Evolutionary conservation across 2,113 vertebrate species (phyloP), one percentile per base, ranked within the genome.

Genomic region (Castor canadensis): DNA sequence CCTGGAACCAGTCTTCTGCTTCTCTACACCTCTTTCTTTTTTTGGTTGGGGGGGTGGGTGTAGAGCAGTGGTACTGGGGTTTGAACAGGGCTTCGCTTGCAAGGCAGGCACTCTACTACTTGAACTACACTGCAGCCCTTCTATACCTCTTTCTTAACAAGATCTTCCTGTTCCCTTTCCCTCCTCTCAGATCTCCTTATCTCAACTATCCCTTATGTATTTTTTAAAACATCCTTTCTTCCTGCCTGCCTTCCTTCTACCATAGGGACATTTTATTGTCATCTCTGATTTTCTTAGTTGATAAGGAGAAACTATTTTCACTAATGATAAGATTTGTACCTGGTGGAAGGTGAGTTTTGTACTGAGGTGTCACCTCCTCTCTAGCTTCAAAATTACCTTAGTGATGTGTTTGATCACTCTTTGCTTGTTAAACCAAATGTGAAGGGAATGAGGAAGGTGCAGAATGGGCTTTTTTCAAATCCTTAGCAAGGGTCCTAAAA

Each of bases 341-440:
- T 69, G 52, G 8, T 22, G 12, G 28, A 58, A 22, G 8, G 20
- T 66, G 16, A 60, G 30, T 24, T 87, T 40, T 87, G 13, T 4
- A 60, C 3, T 0, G 1, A 45, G 26, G 47, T 52, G 20, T 4
- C 5, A 8, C 4, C 13, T 10, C 22, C 43, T 67, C 5, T 30
- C 35, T 35, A 76, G 40, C 19, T 81, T 89, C 52, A 85, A 58
- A 54, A 52, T 15, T 77, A 28, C 19, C 10, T 20, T 13, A 38
- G n/a, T 56, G 32, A 6, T 88, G 71, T 45, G 20, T 89, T 93
- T 69, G 22, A 7, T 62, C 60, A 35, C 77, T n/a, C 10, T 43
- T 93, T 71, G 35, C 9, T 58, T 24, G 66, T 76, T 77, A 77
- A 77, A 6, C 40, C 35, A 88, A 66, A 92, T 8, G 10, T 6